Conservation (phyloP, 1,140 invertebrate species). For the Wasmannia auropunctata region DNA sequence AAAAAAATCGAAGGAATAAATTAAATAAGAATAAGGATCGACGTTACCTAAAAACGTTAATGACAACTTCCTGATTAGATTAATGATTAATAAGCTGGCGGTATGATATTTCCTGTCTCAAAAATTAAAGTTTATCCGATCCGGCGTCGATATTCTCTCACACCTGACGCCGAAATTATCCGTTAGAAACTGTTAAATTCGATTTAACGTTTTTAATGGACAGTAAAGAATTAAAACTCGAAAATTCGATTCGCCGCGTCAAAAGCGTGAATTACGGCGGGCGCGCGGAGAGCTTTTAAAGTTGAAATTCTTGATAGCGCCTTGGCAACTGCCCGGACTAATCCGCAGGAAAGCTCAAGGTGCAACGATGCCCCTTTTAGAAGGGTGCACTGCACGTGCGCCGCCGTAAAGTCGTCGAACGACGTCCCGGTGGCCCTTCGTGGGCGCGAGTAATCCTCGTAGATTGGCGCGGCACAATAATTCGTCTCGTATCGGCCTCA, state of each 20-base stretch:
- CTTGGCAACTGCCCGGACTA: constrained; percentile 40
- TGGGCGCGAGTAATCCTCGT: constrained; percentile 65
- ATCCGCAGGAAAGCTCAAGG: constrained; percentile 55
- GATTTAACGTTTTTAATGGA: constrained; percentile 6
- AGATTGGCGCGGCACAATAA: constrained; percentile 73
- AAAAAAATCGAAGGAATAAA: not conserved
- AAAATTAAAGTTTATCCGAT: not conserved
- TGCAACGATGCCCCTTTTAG: constrained; percentile 44
- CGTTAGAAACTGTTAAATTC: not conserved
- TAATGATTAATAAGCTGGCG: not conserved
- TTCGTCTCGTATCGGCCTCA: constrained; percentile 69
- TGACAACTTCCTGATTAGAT: not conserved
- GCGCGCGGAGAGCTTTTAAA: not conserved
- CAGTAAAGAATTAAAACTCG: constrained; percentile 12
- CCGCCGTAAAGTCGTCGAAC: constrained; percentile 66
- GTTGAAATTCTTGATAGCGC: constrained; percentile 52
- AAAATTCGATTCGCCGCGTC: not conserved
- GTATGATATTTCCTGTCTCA: not conserved
- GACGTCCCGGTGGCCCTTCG: constrained; percentile 63
- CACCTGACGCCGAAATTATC: not conserved
- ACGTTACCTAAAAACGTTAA: not conserved
- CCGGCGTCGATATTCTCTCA: not conserved
- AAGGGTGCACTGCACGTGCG: constrained; percentile 44
- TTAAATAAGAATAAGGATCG: not conserved
- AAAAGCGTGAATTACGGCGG: constrained; percentile 15